phyloP scores from a whole-genome alignment of 2,797 vertebrate species.

The Remorina albescens region DNA sequence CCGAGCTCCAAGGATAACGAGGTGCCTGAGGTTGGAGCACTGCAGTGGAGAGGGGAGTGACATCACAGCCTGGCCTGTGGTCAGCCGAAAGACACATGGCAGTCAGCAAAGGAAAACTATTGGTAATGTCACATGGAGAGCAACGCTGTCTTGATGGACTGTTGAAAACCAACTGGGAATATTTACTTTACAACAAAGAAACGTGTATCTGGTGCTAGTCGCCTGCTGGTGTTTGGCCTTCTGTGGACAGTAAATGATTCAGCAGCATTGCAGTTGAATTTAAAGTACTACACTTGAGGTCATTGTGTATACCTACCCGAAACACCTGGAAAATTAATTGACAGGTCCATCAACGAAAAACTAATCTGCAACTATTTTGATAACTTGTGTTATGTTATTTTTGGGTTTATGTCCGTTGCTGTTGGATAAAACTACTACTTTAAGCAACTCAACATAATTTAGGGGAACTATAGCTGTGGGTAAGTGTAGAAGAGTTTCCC shows the following conservation, averaged over 20 bases:
- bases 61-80: slow-evolving; percentile 71
- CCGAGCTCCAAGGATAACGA: slow-evolving; percentile 78
- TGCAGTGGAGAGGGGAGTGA: slow-evolving; percentile 55
- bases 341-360: neutral
- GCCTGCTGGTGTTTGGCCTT: neutral
- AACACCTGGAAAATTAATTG: too few species aligned
- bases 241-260: neutral
- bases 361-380: neutral
- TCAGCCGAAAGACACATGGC: slow-evolving; percentile 61
- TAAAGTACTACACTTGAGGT: neutral
- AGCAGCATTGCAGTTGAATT: neutral
- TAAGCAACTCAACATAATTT: too few species aligned
- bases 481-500: neutral
- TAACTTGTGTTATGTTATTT: neutral
- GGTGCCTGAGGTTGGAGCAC: slow-evolving; percentile 73
- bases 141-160: slow-evolving; percentile 24
- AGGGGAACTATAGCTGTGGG: too few species aligned
- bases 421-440: too few species aligned
- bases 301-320: neutral
- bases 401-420: too few species aligned
- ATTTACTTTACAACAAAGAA: slow-evolving; percentile 46
- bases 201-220: slow-evolving; percentile 6
- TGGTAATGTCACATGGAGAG: slow-evolving; percentile 42
- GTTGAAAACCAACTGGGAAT: slow-evolving; percentile 43
- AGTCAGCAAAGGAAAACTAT: slow-evolving; percentile 50